phyloP scores from a whole-genome alignment of 2,888 invertebrate species.

The Brachyptera putata region DNA sequence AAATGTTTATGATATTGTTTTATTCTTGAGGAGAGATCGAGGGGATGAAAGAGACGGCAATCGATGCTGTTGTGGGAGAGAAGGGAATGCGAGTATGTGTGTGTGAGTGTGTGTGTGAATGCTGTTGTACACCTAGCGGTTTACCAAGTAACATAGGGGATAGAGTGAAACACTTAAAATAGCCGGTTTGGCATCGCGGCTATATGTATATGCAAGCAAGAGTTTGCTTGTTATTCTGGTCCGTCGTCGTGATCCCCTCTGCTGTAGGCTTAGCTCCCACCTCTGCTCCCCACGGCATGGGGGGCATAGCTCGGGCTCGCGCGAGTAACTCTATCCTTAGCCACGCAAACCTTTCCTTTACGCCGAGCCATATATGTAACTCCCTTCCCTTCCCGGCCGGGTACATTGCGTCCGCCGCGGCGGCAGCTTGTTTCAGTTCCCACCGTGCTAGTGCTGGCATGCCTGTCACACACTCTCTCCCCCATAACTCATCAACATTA shows the following conservation, averaged over 20 bases:
- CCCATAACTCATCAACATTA: not conserved
- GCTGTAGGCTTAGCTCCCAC: not conserved
- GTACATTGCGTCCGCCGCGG: not conserved
- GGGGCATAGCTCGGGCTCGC: not conserved
- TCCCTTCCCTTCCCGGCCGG: slow-evolving; percentile 23
- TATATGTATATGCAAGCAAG: slow-evolving; percentile 19
- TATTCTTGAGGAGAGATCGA: not conserved
- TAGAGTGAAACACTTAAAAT: slow-evolving; percentile 23
- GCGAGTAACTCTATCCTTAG: slow-evolving; percentile 19
- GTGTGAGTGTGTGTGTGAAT: no score
- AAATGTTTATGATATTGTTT: not conserved
- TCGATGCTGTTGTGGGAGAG: slow-evolving; percentile 1
- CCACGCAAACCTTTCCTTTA: slow-evolving; percentile 7
- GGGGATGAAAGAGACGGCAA: not conserved
- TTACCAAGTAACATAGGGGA: slow-evolving; percentile 17
- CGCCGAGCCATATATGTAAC: slow-evolving; percentile 31
- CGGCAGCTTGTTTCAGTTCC: not conserved
- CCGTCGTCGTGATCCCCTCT: slow-evolving; percentile 5
- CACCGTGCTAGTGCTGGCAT: not conserved
- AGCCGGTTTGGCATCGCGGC: slow-evolving; percentile 20
- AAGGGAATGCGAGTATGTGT: not conserved
- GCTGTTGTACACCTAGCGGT: slow-evolving; percentile 22
- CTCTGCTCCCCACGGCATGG: not conserved
- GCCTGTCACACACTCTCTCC: no score
- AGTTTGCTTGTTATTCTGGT: slow-evolving; percentile 24